Evolutionary conservation across 2,113 vertebrate genomes (phyloP), one percentile per base, ranked within the genome.

Genomic region (Takifugu flavidus): DNA sequence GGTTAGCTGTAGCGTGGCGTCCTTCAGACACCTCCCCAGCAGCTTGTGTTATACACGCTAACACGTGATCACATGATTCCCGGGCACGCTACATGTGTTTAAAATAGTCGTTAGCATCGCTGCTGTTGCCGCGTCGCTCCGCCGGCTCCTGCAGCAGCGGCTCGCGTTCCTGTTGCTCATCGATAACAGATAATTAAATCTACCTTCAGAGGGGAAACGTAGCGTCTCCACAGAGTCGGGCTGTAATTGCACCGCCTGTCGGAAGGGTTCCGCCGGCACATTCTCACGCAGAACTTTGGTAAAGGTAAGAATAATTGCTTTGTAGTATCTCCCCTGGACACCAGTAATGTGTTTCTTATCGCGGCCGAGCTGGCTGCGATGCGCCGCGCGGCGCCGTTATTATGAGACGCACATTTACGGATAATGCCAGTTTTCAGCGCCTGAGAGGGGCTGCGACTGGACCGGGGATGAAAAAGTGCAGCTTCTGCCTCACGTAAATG

Each of bases 261-360:
- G 53, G 29, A 54, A 42, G 20, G 10, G 26, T 49, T 66, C 57
- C 47, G 45, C 31, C 15, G 53, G 62, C 13, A 50, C 25, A 42
- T 57, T n/a, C 49, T 28, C 53, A 45, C 25, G 53, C 49, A 56
- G 52, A 63, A 44, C 54, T 58, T 61, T 43, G 8, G 74, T 70
- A 62, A 50, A 64, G 31, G 51, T 52, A 47, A 47, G 28, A 72
- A 56, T 29, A 67, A 75, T 59, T 53, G 65, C 74, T 50, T 67
- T 75, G 34, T 69, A 44, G 49, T 58, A 26, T 59, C 49, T 72
- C 49, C 25, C 29, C 13, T 26, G 5, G 55, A 26, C 55, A 25
- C n/a, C 52, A 55, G 74, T 69, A 61, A 74, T 74, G 57, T 15
- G 4, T 69, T 83, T 77, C 59, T 72, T 70, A 78, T 70, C 61